phyloP scores from a whole-genome alignment of 2,797 vertebrate species.

The Neoniphon sammara region DNA sequence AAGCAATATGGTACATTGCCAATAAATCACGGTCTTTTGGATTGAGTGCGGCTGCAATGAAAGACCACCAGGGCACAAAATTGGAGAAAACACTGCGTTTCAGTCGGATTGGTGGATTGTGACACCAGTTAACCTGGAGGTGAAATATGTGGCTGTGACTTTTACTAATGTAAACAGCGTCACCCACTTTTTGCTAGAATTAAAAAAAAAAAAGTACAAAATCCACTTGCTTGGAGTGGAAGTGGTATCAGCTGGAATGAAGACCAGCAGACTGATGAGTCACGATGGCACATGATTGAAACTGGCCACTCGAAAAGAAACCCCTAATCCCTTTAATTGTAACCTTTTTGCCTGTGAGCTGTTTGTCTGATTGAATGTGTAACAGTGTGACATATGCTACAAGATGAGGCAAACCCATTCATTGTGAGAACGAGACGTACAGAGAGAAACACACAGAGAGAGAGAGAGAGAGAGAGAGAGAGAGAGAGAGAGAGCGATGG shows the following conservation, averaged over 20 bases:
- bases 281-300: slow-evolving; percentile 28
- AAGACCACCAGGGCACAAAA: too few relatives aligned
- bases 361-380: slow-evolving; percentile 26
- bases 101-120: too few relatives aligned
- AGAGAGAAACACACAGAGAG: background rate
- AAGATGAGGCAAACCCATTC: slow-evolving; percentile 18
- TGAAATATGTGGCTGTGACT: too few relatives aligned
- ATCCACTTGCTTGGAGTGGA: too few relatives aligned
- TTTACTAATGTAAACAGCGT: too few relatives aligned
- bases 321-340: slow-evolving; percentile 26
- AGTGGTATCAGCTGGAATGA: slow-evolving; percentile 54
- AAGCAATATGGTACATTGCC: too few relatives aligned
- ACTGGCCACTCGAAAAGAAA: slow-evolving; percentile 26
- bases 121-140: too few relatives aligned
- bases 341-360: slow-evolving; percentile 40
- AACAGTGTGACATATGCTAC: slow-evolving; percentile 18
- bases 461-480: background rate
- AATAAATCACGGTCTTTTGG: too few relatives aligned
- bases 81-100: too few relatives aligned
- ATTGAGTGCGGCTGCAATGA: too few relatives aligned
- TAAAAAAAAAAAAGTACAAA: too few relatives aligned
- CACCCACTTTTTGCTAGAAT: too few relatives aligned
- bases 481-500: background rate
- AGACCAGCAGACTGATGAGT: slow-evolving; percentile 18
- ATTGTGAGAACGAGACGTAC: background rate